phyloP scores from a whole-genome alignment of 2,797 vertebrate genomes.

The Pangasius krempfi region DNA sequence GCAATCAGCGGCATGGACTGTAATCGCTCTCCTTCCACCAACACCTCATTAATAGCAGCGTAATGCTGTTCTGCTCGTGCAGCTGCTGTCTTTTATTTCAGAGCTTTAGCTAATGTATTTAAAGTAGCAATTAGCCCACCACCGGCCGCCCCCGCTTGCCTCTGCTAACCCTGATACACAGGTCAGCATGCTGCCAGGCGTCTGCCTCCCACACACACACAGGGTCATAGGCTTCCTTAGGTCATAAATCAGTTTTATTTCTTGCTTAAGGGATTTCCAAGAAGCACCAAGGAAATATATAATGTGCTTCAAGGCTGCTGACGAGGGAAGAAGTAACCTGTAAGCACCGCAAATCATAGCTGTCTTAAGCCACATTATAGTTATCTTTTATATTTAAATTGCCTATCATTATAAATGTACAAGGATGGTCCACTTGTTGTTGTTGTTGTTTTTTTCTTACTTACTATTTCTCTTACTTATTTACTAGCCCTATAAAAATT shows the following conservation, averaged over 20 bases:
- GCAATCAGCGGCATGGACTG: slow-evolving; percentile 58
- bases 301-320: not conserved
- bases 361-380: not conserved
- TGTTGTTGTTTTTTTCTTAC: not conserved
- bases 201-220: slow-evolving; percentile 67
- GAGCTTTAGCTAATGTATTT: slow-evolving; percentile 72
- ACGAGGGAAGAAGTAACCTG: not conserved
- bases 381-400: not conserved
- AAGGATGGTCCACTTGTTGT: not conserved
- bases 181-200: slow-evolving; percentile 68
- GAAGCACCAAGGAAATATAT: slow-evolving; percentile 59
- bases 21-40: slow-evolving; percentile 57
- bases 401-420: not conserved
- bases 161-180: slow-evolving; percentile 62
- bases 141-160: slow-evolving; percentile 64
- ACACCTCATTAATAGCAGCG: slow-evolving; percentile 60
- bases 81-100: slow-evolving; percentile 62
- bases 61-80: slow-evolving; percentile 58
- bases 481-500: not conserved
- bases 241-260: slow-evolving; percentile 67
- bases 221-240: slow-evolving; percentile 34
- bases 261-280: slow-evolving; percentile 63
- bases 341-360: not conserved
- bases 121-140: slow-evolving; percentile 67
- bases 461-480: not conserved